Evolutionary conservation across 2,113 vertebrate genomes (phyloP).

Genomic region (Pithys albifrons): DNA sequence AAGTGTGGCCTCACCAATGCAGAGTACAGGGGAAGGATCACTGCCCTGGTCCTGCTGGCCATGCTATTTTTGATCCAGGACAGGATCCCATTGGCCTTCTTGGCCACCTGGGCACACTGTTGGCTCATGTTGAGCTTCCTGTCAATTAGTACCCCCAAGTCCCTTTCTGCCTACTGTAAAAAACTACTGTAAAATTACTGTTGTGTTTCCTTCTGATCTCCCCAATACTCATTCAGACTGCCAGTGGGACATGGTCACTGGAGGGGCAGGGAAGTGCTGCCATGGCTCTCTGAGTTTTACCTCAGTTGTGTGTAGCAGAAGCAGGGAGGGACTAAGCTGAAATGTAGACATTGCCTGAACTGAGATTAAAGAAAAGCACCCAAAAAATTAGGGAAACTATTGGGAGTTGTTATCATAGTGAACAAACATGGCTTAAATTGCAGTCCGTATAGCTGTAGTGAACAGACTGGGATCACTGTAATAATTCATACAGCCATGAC

Average conservation of each 20-base stretch:
- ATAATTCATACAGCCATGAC: not conserved
- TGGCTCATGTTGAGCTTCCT: no score
- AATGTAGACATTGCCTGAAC: not conserved
- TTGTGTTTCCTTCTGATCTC: not conserved
- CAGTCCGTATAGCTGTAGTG: not conserved
- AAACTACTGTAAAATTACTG: not conserved
- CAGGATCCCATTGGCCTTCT: no score
- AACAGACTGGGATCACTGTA: not conserved
- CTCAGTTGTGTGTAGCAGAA: not conserved
- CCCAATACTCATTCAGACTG: not conserved
- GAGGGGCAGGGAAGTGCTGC: not conserved
- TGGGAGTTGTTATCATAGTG: not conserved
- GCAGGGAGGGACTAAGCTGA: not conserved
- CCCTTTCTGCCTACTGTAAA: no score
- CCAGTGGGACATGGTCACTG: not conserved
- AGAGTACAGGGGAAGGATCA: no score
- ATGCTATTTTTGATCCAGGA: no score
- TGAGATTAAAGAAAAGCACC: not conserved
- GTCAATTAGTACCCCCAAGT: no score
- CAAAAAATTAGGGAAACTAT: not conserved
- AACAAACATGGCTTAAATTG: not conserved
- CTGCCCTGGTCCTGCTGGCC: no score
- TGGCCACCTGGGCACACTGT: no score
- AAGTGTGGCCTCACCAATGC: no score
- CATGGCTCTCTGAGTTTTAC: not conserved